A percentile compares a stretch with the other conserved stretches of the same genome.
These are phyloP conservation scores for Oryzias melastigma DNA, from an alignment of 2,113 vertebrate species.

Conservation along the genomic window DNA sequence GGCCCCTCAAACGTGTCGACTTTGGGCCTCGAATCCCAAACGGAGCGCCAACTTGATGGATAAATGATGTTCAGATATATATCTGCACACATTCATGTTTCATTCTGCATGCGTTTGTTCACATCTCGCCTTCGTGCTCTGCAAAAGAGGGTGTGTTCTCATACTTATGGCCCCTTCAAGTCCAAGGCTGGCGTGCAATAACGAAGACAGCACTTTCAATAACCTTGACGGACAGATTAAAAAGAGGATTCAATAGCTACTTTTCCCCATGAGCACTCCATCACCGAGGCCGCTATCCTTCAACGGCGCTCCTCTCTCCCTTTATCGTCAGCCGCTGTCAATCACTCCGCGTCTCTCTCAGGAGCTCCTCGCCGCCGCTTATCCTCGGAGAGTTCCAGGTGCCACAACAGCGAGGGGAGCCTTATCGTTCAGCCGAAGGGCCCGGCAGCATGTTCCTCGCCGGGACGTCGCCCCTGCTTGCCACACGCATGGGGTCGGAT, in stretches of 20 bases:
- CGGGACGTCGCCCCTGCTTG: slow-evolving; percentile 16
- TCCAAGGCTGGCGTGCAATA: slow-evolving; percentile 72
- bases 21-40: slow-evolving; percentile 14
- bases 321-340: slow-evolving; percentile 72
- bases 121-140: slow-evolving; percentile 37
- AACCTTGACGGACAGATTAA: slow-evolving; percentile 78
- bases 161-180: slow-evolving; percentile 55
- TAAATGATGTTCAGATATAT: background rate
- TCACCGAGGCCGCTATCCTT: slow-evolving; percentile 64
- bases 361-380: slow-evolving; percentile 46
- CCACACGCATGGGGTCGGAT: slow-evolving; percentile 14
- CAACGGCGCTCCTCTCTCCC: slow-evolving; percentile 46
- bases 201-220: slow-evolving; percentile 76
- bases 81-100: background rate
- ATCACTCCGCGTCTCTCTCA: slow-evolving; percentile 47
- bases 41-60: background rate
- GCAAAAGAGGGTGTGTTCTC: slow-evolving; percentile 22
- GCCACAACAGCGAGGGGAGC: slow-evolving; percentile 20
- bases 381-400: slow-evolving; percentile 45
- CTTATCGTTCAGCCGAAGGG: slow-evolving; percentile 41
- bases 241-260: slow-evolving; percentile 72
- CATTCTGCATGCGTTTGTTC: slow-evolving; percentile 13
- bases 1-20: slow-evolving; percentile 23
- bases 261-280: slow-evolving; percentile 71
- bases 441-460: slow-evolving; percentile 14